Evolutionary conservation across 2,888 invertebrate genomes (phyloP).

Genomic region (Philopedon plagiatum): DNA sequence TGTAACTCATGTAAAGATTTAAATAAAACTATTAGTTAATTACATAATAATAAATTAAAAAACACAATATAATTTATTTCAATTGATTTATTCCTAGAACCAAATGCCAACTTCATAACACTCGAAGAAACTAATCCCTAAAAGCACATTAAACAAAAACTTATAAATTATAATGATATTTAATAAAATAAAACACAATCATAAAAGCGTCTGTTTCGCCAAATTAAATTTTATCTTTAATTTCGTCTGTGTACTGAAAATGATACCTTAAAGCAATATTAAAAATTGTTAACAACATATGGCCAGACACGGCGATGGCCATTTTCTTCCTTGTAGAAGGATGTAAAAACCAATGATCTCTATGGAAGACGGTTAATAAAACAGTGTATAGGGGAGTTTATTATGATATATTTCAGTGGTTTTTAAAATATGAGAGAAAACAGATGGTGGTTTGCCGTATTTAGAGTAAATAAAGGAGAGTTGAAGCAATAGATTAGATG

Average conservation of each 20-base stretch:
- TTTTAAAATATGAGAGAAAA: slow-evolving; percentile 6
- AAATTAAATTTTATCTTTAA: slow-evolving; percentile 43
- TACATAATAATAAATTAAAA: too few relatives aligned
- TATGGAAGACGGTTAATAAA: slow-evolving; percentile 10
- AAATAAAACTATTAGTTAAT: too few relatives aligned
- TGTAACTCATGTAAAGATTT: too few relatives aligned
- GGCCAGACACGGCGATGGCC: slow-evolving; percentile 32
- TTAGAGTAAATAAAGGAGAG: too few relatives aligned
- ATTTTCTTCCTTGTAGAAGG: slow-evolving; percentile 25
- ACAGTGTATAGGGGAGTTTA: slow-evolving; percentile 8
- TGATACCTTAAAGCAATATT: slow-evolving; percentile 44
- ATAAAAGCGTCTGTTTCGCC: slow-evolving; percentile 18
- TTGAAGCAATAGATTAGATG: too few relatives aligned
- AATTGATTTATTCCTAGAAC: not conserved
- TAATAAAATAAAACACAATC: slow-evolving; percentile 3
- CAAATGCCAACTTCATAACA: not conserved
- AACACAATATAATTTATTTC: too few relatives aligned
- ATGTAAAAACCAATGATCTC: slow-evolving; percentile 40
- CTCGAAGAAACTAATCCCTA: not conserved
- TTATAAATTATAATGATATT: not conserved
- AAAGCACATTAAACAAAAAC: slow-evolving; percentile 5
- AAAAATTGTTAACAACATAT: slow-evolving; percentile 47
- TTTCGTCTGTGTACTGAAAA: slow-evolving; percentile 32
- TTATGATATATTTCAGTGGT: slow-evolving; percentile 17
- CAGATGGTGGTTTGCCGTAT: too few relatives aligned